A percentile compares a stretch with the other conserved stretches of the same genome.
Evolutionary conservation across 2,888 invertebrate species (phyloP).

Genomic region (Catocala fraxini): DNA sequence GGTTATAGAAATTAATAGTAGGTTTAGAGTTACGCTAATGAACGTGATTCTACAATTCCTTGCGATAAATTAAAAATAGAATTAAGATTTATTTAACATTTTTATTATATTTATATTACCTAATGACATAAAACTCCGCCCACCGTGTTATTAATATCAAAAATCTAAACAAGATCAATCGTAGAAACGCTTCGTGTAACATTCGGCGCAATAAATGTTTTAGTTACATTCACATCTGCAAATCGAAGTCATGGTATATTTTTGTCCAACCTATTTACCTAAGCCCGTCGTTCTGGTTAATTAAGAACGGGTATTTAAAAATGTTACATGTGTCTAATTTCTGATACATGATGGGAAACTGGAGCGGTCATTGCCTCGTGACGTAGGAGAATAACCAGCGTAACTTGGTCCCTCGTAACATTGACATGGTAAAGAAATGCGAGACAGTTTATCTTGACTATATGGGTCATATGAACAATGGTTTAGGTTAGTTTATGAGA

Average conservation of each 20-base stretch:
- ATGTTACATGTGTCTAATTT: slow-evolving; percentile 60
- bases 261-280: slow-evolving; percentile 63
- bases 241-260: slow-evolving; percentile 54
- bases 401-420: slow-evolving; percentile 39
- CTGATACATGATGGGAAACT: slow-evolving; percentile 55
- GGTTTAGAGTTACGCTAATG: too few species aligned
- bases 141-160: slow-evolving; percentile 23
- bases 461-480: slow-evolving; percentile 47
- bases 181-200: slow-evolving; percentile 27
- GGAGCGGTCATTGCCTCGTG: slow-evolving; percentile 66
- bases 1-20: too few species aligned
- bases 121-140: slow-evolving; percentile 5
- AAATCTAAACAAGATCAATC: slow-evolving; percentile 37
- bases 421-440: slow-evolving; percentile 39
- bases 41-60: too few species aligned
- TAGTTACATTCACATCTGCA: slow-evolving; percentile 31
- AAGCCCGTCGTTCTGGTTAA: slow-evolving; percentile 55
- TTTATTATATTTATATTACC: slow-evolving; percentile 4
- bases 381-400: slow-evolving; percentile 35
- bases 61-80: slow-evolving; percentile 3
- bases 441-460: slow-evolving; percentile 36
- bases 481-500: slow-evolving; percentile 39
- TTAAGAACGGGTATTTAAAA: slow-evolving; percentile 64
- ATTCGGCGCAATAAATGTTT: slow-evolving; percentile 29
- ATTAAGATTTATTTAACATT: not conserved